Conservation (phyloP, 2,797 vertebrate genomes). For the Chloroceryle inda region DNA sequence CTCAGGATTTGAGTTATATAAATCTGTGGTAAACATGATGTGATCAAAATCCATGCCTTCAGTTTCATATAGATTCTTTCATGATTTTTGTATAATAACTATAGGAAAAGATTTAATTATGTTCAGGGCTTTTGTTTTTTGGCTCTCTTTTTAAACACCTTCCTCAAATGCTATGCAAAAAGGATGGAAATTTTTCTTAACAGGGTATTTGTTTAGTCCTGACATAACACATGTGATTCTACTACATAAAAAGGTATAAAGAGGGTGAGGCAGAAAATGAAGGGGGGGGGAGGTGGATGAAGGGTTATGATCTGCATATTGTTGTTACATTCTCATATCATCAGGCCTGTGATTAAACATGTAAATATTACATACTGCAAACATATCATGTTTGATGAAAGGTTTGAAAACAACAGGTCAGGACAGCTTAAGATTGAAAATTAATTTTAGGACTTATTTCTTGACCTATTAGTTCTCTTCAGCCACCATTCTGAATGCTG, state of each 20-base stretch:
- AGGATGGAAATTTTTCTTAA: not conserved
- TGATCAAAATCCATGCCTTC: slow-evolving; percentile 20
- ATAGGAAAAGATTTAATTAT: not conserved
- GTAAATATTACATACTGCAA: not conserved
- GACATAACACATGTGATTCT: not conserved
- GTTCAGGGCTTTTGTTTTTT: not conserved
- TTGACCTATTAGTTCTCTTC: not conserved
- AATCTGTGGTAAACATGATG: not conserved
- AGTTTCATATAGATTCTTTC: not conserved
- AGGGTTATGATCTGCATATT: not conserved
- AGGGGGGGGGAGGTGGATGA: not conserved
- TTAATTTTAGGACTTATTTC: not conserved
- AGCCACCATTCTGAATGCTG: not conserved
- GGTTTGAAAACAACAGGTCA: not conserved
- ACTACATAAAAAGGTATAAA: not conserved
- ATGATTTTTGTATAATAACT: not conserved
- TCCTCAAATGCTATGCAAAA: not conserved
- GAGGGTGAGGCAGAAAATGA: not conserved
- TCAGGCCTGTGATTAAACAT: not conserved
- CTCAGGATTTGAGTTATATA: slow-evolving; percentile 43
- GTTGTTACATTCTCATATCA: not conserved
- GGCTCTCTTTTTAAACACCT: not conserved
- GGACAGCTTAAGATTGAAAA: not conserved
- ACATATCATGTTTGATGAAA: not conserved
- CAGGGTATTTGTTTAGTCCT: not conserved